Evolutionary conservation across 2,888 invertebrate species (phyloP).

Genomic region (Sisyra nigra): DNA sequence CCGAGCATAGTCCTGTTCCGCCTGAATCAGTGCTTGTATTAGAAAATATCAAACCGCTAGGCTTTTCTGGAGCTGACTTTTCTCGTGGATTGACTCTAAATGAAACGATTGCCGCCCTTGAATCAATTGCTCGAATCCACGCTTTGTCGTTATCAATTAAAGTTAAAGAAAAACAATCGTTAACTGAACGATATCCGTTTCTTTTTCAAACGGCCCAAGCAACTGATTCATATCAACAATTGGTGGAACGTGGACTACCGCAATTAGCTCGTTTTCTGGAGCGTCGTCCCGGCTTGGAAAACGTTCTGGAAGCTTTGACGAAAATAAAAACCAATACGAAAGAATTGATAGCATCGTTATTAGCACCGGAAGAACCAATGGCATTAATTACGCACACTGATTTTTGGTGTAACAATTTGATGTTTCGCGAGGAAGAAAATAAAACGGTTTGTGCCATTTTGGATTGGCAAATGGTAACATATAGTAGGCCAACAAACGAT

Average conservation of each 20-base stretch:
- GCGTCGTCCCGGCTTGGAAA: slow-evolving; percentile 43
- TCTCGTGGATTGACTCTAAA: slow-evolving; percentile 46
- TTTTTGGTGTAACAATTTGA: slow-evolving; percentile 69
- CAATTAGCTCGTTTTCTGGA: slow-evolving; percentile 57
- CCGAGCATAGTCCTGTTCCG: slow-evolving; percentile 26
- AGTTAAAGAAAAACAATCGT: slow-evolving; percentile 28
- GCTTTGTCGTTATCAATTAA: slow-evolving; percentile 51
- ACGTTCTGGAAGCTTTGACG: slow-evolving; percentile 41
- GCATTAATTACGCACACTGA: slow-evolving; percentile 68
- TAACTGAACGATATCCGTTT: slow-evolving; percentile 43
- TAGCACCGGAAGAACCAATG: slow-evolving; percentile 54
- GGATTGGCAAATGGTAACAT: slow-evolving; percentile 76
- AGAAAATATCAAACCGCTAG: slow-evolving; percentile 51
- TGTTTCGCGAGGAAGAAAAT: slow-evolving; percentile 34
- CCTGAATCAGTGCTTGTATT: slow-evolving; percentile 55
- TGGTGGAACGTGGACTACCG: slow-evolving; percentile 61
- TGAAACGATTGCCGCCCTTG: slow-evolving; percentile 51
- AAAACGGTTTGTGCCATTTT: slow-evolving; percentile 46
- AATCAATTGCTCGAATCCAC: slow-evolving; percentile 55
- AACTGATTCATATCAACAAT: slow-evolving; percentile 62
- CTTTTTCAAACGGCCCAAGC: slow-evolving; percentile 64
- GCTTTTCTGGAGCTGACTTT: slow-evolving; percentile 49
- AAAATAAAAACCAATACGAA: slow-evolving; percentile 48
- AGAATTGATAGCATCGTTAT: slow-evolving; percentile 49
- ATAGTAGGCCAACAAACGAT: slow-evolving; percentile 63